phyloP scores from a whole-genome alignment of 30 jellyfish, hydroid and myxozoan species.

The Turritopsis rubra region DNA sequence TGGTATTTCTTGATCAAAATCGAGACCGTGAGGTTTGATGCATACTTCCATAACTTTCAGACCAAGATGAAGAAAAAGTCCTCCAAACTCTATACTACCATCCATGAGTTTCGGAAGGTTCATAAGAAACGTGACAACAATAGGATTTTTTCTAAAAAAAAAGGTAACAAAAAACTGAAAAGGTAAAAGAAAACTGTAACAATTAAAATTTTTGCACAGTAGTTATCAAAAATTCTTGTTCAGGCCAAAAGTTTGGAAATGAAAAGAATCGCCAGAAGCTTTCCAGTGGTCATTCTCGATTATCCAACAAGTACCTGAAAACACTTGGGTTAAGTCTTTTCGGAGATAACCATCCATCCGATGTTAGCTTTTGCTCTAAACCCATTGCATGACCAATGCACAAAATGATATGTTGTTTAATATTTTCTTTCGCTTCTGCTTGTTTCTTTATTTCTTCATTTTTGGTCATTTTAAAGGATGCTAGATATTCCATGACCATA shows the following conservation, averaged over 20 bases:
- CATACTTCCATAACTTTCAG: slow-evolving; percentile 15
- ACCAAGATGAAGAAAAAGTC: slow-evolving; percentile 30
- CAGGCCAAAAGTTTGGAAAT: background rate
- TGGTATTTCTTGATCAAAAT: background rate
- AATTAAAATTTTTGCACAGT: background rate
- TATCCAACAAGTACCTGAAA: background rate
- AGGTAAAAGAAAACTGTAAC: background rate
- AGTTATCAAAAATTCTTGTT: background rate
- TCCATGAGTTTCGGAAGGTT: slow-evolving; percentile 32
- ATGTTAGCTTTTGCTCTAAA: slow-evolving; percentile 1
- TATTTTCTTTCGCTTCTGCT: background rate
- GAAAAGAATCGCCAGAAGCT: background rate
- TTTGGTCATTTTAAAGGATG: slow-evolving; percentile 1
- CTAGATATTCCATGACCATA: slow-evolving; percentile 50
- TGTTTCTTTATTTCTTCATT: background rate
- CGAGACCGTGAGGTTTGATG: background rate
- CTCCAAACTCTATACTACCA: slow-evolving; percentile 24
- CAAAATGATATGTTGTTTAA: background rate
- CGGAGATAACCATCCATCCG: background rate
- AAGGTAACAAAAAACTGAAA: background rate
- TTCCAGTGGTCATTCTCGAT: background rate
- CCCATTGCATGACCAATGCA: slow-evolving; percentile 28
- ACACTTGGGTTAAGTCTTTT: background rate
- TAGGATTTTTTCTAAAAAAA: slow-evolving; percentile 21
- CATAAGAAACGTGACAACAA: slow-evolving; percentile 14